Evolutionary conservation across 1,140 invertebrate species (phyloP), one percentile per base, ranked within the genome.

Genomic region (Ectropis grisescens): DNA sequence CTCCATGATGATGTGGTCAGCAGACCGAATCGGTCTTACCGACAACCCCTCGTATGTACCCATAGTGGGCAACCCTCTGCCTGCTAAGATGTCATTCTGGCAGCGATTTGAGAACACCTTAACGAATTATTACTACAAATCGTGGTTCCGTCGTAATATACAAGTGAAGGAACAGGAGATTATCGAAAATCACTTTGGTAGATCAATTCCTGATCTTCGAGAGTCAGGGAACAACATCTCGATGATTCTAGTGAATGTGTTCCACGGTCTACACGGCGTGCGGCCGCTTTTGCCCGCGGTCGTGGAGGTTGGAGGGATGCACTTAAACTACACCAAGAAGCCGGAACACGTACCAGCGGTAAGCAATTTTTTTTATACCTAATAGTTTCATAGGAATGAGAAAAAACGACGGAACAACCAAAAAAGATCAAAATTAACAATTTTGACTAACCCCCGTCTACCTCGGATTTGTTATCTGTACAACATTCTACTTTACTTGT

Each of bases 1-100:
- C 36, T 56, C 74, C 0, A 36, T 86, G 5, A 85, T 89, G 81
- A 85, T 85, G 0, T 89, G 87, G 85, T 62, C 67, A 0, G 58
- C 81, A n/a, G 58, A 78, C 7, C 81, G 87, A 6, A 70, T 90
- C 8, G 85, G 83, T 2, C 69, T 86, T 28, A 82, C 83, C 0
- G 83, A 88, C 24, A 87, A 88, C 50, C 86, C 88, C 0, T 80
- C 87, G 1, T 89, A 88, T 47, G 72, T 90, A 0, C 87, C 89
- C 0, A 59, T 64, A 2, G 49, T 86, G 23, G 86, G 85, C 11
- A 47, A 82, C 1, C 47, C 64, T 0, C 79, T 69, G 13, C 49
- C 64, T 0, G 58, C 62, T 2, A 66, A 70, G 1, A 86, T 91
- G 84, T 72, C 42, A 2, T 89, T 90, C 30, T 25, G 54, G 1